phyloP scores from a whole-genome alignment of 2,888 invertebrate species.

The Urechis unicinctus region DNA sequence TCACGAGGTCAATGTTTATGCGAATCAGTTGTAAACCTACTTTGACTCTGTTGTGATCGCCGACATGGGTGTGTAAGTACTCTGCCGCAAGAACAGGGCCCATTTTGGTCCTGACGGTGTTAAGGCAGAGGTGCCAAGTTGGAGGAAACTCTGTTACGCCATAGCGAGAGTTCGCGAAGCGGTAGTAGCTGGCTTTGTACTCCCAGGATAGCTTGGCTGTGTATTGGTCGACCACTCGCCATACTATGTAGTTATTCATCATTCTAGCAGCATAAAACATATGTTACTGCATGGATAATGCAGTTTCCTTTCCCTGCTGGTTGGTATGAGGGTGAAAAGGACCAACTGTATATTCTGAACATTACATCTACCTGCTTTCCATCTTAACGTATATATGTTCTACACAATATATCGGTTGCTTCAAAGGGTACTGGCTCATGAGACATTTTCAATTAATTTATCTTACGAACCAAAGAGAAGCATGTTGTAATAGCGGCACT shows the following conservation, averaged over 20 bases:
- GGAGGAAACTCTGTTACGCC: constrained; percentile 3
- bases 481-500: too few relatives aligned
- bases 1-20: too few relatives aligned
- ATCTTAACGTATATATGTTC: too few relatives aligned
- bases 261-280: constrained; percentile 45
- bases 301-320: constrained; percentile 4
- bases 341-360: too few relatives aligned
- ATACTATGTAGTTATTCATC: constrained; percentile 59
- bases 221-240: constrained; percentile 57
- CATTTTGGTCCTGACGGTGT: constrained; percentile 1
- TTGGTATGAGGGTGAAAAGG: too few relatives aligned
- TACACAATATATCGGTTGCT: too few relatives aligned
- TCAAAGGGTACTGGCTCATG: too few relatives aligned
- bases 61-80: constrained; percentile 7
- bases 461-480: too few relatives aligned
- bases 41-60: background rate
- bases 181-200: constrained; percentile 27
- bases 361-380: too few relatives aligned
- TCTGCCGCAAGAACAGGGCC: constrained; percentile 11
- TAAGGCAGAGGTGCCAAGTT: constrained; percentile 7
- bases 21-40: constrained; percentile 2
- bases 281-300: too few relatives aligned
- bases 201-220: constrained; percentile 56
- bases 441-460: too few relatives aligned
- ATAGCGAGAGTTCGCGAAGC: background rate